phyloP scores from a whole-genome alignment of 1,140 invertebrate species.

The Pseudomyrmex cubaensis region DNA sequence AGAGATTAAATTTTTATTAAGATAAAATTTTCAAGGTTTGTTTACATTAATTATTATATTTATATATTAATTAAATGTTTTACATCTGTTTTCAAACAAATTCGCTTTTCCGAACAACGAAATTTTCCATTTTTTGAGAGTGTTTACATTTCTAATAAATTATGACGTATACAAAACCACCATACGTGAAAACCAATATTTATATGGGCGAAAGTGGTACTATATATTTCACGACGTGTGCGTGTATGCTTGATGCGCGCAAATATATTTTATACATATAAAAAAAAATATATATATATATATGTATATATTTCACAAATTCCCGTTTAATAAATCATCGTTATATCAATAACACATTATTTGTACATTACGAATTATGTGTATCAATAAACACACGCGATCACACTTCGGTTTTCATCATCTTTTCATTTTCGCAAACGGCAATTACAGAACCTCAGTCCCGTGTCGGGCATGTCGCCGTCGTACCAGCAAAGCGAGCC shows the following conservation, averaged over 20 bases:
- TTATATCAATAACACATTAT: constrained; percentile 7
- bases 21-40: not conserved
- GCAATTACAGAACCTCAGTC: constrained; percentile 86
- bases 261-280: not conserved
- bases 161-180: not conserved
- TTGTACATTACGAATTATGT: not conserved
- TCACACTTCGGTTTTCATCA: not conserved
- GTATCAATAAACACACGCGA: not conserved
- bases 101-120: not conserved
- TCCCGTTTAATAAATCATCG: constrained; percentile 2
- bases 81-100: not conserved
- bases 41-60: constrained; percentile 33
- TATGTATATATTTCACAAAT: too few relatives aligned
- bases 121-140: constrained; percentile 19
- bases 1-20: constrained; percentile 24
- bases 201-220: not conserved
- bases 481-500: constrained; percentile 89
- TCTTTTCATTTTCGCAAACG: not conserved
- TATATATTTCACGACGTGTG: not conserved
- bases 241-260: not conserved
- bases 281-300: too few relatives aligned
- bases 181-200: constrained; percentile 28
- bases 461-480: constrained; percentile 88
- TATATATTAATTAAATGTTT: not conserved
- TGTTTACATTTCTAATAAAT: not conserved